phyloP scores from a whole-genome alignment of 2,113 vertebrate species.

The Dromas ardeola region DNA sequence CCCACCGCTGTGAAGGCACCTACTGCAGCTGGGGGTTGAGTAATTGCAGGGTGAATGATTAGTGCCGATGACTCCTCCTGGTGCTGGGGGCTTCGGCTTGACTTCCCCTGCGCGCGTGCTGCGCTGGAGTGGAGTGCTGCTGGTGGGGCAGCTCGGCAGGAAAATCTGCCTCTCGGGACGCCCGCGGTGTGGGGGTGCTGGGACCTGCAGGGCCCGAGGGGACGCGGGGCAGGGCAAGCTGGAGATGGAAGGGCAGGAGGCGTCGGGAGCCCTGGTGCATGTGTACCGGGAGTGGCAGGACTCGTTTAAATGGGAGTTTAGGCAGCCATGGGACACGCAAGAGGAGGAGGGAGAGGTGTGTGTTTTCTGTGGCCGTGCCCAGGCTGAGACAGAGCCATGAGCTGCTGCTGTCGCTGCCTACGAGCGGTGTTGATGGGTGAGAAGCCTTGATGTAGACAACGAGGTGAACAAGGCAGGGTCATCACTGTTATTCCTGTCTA shows the following conservation, averaged over 20 bases:
- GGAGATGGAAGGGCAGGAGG: neutral
- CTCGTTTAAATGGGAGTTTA: fast-evolving
- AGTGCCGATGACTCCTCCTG: neutral
- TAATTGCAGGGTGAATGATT: neutral
- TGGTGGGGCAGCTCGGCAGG: neutral
- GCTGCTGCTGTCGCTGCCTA: neutral
- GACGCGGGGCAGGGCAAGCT: neutral
- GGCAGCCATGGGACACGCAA: neutral
- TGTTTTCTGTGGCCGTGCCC: neutral
- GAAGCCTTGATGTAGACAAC: neutral
- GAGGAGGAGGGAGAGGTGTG: neutral
- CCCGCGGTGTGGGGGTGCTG: fast-evolving
- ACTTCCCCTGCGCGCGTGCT: fast-evolving
- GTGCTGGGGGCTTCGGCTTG: neutral
- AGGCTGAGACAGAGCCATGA: neutral
- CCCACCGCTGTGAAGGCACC: neutral
- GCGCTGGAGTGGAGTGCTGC: no score
- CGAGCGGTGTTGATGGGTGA: neutral
- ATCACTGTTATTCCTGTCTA: neutral
- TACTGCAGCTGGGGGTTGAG: neutral
- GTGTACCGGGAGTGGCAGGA: neutral
- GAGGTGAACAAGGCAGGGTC: neutral
- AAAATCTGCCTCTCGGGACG: neutral
- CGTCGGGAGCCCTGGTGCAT: fast-evolving
- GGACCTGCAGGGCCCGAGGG: neutral